These are phyloP conservation scores for Pseudeuparius sepicola DNA, from an alignment of 2,888 invertebrate species.

Conservation along the genomic window DNA sequence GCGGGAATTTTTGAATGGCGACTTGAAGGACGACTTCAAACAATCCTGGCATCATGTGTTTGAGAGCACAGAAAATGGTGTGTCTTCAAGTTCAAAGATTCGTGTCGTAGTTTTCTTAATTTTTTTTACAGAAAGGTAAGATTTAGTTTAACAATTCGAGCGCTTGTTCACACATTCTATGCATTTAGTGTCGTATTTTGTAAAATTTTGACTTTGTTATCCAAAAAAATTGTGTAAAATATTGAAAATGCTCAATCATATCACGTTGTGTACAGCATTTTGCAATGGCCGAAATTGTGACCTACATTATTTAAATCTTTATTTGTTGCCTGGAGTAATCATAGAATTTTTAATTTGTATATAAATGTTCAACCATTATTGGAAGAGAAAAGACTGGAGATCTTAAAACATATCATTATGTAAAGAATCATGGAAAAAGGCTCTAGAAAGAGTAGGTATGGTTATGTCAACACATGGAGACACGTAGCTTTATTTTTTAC, in stretches of 20 bases:
- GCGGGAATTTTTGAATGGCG: constrained; percentile 27
- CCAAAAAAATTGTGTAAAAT: no score
- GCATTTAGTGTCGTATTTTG: constrained; percentile 10
- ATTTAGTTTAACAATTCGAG: constrained; percentile 21
- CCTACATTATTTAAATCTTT: constrained; percentile 33
- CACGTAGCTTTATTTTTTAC: no score
- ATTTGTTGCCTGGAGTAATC: constrained; percentile 12
- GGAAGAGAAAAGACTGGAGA: no score
- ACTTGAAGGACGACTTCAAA: constrained; percentile 29
- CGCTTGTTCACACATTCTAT: constrained; percentile 14
- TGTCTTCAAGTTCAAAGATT: constrained; percentile 29
- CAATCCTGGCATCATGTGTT: constrained; percentile 39
- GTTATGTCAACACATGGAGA: no score
- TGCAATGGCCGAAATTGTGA: constrained; percentile 42
- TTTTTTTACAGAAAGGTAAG: constrained; percentile 33
- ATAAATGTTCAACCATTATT: no score
- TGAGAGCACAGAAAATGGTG: constrained; percentile 41
- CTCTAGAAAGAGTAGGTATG: no score
- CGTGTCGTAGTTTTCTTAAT: constrained; percentile 30
- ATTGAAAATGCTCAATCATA: constrained; percentile 32
- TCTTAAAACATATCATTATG: no score
- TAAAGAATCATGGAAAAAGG: no score
- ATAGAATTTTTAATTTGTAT: no score
- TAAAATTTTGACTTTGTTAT: constrained; percentile 12
- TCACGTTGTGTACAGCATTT: constrained; percentile 36